Base-by-base conservation (phyloP, 1,140 invertebrate species). In the Drosophila triauraria region DNA sequence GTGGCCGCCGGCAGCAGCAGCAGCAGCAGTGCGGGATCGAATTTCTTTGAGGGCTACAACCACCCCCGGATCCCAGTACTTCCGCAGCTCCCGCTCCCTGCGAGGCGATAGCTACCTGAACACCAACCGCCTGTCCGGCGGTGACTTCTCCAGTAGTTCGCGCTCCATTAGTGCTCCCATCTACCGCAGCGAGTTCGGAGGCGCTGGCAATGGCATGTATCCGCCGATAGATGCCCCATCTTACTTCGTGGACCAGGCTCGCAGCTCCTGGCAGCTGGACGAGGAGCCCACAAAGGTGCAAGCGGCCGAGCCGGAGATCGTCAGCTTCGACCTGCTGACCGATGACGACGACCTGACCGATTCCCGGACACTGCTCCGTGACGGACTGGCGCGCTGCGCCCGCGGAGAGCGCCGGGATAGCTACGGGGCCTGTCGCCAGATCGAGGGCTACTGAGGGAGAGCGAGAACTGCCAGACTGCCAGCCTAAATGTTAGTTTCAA, bases 301-400 rank as follows among this genome's bases (percentile, higher is more conserved):
- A 43, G 74, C 85, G 3, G 68, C 64, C 10, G 82, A 78, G 32
- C 54, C 61, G 7, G 80, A 84, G 25, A 80, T 87, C 25, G 56
- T 92, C 0, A 91, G 78, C 48, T 88, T 92, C 15, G 86, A 91
- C 40, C 70, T 92, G 48, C 51, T 91, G 6, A 60, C 90, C 50
- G 91, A 90, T 61, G 75, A 62, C 30, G 75, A 62, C n/a, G 75
- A 62, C 17, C 42, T 90, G 25, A 58, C 60, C 40, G 82, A 88
- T 12, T 88, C 84, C 8, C 88, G 93, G 74, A 84, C 94, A 47
- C 93, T 94, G 58, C 87, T 95, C 3, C 83, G 95, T 15, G 95
- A 95, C 13, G 94, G 94, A 1, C 91, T 93, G 50, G 95, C 95
- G 40, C 94, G 95, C 75, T 96, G 95, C 83, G 95, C 94, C 13